Evolutionary conservation across 2,113 vertebrate genomes (phyloP).

Genomic region (Aegithalos caudatus): DNA sequence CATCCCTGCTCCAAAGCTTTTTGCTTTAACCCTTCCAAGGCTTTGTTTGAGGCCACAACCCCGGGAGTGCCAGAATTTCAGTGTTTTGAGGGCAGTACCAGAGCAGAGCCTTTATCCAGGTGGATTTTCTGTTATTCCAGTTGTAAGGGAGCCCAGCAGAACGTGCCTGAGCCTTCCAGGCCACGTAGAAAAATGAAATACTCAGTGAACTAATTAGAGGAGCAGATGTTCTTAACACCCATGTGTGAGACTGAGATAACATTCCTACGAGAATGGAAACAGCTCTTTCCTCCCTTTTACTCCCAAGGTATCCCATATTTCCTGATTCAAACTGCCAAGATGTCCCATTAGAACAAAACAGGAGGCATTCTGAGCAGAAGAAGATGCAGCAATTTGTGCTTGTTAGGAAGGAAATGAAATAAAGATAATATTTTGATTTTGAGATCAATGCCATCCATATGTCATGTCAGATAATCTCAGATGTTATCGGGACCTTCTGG

Average conservation of each 20-base stretch:
- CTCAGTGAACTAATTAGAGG: slow-evolving; percentile 18
- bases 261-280: background rate
- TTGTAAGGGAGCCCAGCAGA: background rate
- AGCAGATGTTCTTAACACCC: slow-evolving; percentile 38
- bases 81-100: background rate
- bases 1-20: background rate
- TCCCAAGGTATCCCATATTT: background rate
- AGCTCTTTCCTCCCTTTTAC: background rate
- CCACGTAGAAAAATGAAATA: slow-evolving; percentile 23
- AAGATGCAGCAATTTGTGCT: background rate
- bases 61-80: background rate
- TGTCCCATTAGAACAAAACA: background rate
- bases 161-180: background rate
- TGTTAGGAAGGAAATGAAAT: background rate
- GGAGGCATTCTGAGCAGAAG: background rate
- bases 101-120: background rate
- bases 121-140: background rate
- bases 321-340: background rate
- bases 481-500: background rate
- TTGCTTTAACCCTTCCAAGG: background rate
- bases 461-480: background rate
- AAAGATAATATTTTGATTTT: background rate
- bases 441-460: background rate
- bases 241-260: background rate
- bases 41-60: background rate